Percentiles rank a stretch among this genome's conserved stretches.
These are phyloP conservation scores for Montipora efflorescens DNA, from an alignment of 64 coral and sea anemone genomes.

Conservation along the genomic window DNA sequence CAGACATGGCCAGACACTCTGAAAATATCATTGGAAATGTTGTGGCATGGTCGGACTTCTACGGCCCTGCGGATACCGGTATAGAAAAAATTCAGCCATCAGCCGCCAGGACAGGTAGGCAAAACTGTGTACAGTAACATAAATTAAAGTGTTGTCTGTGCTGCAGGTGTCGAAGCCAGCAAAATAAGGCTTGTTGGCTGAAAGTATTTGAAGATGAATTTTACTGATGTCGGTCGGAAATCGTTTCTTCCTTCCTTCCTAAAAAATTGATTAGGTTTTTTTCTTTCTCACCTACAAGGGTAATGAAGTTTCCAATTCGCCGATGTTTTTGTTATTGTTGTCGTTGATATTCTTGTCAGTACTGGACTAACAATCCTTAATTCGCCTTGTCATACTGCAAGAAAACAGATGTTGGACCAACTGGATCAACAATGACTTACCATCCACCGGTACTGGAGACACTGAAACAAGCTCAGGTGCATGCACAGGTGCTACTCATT, in stretches of 20 bases:
- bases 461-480: conserved; percentile 54
- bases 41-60: conserved; percentile 85
- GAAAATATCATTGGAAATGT: conserved; percentile 74
- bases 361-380: background rate
- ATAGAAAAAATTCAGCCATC: conserved; percentile 68
- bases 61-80: conserved; percentile 39
- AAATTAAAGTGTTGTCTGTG: too few relatives aligned
- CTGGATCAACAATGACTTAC: conserved; percentile 80
- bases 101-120: conserved; percentile 56
- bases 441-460: conserved; percentile 68
- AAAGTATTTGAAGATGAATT: too few relatives aligned
- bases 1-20: conserved; percentile 66
- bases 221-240: too few relatives aligned
- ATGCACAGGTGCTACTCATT: conserved; percentile 61
- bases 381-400: background rate
- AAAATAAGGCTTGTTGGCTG: too few relatives aligned
- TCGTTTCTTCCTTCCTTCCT: too few relatives aligned
- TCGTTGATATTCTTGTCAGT: background rate
- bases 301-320: too few relatives aligned
- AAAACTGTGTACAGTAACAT: background rate
- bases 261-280: too few relatives aligned
- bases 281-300: too few relatives aligned
- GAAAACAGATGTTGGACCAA: conserved; percentile 91
- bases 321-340: background rate
- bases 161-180: too few relatives aligned